Evolutionary conservation across 2,113 vertebrate genomes (phyloP).

Genomic region (Hypocryptadius cinnamomeus): DNA sequence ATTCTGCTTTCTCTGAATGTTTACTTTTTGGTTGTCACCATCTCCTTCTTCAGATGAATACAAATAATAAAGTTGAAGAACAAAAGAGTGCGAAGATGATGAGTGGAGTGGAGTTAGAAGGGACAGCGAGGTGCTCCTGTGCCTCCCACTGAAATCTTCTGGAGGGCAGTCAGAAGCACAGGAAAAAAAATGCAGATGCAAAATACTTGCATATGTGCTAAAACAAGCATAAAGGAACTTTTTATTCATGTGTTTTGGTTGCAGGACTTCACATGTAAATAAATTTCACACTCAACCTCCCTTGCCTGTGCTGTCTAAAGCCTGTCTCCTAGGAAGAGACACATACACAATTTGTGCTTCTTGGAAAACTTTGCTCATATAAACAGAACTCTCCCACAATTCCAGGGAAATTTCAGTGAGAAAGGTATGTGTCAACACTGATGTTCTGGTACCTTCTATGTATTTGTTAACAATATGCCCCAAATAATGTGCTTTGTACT

Average conservation of each 20-base stretch:
- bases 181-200: background rate
- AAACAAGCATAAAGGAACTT: background rate
- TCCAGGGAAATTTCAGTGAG: background rate
- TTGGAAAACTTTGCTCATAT: background rate
- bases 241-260: background rate
- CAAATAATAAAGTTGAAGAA: background rate
- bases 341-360: background rate
- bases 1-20: background rate
- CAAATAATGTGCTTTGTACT: background rate
- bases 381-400: background rate
- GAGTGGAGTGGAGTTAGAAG: background rate
- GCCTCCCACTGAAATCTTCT: background rate
- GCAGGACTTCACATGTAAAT: background rate
- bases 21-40: background rate
- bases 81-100: background rate
- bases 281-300: background rate
- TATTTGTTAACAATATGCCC: background rate
- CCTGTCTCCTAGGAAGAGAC: background rate
- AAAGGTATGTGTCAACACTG: background rate
- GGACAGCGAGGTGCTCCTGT: background rate
- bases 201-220: background rate
- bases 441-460: background rate
- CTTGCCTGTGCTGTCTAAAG: background rate
- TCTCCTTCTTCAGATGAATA: background rate
- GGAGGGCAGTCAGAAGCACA: background rate